Evolutionary conservation across 2,888 invertebrate genomes (phyloP).

Genomic region (Kryphioiulus occultus): DNA sequence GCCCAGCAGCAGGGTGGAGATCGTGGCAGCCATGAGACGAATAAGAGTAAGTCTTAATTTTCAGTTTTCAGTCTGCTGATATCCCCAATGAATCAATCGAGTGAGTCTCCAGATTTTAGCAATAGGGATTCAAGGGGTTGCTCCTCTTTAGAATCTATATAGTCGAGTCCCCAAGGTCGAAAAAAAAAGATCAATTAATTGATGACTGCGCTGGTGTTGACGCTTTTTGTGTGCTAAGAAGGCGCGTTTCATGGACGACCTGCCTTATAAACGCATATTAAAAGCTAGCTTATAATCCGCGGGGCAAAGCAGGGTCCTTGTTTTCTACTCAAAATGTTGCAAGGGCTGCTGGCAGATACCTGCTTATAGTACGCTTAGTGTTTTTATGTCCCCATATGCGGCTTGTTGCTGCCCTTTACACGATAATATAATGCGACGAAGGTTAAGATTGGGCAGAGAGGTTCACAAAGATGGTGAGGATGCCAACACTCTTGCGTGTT

Average conservation of each 20-base stretch:
- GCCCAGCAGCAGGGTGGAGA: slow-evolving; percentile 95
- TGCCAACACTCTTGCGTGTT: no score
- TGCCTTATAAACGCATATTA: neutral
- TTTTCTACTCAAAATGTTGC: neutral
- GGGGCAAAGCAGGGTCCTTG: neutral
- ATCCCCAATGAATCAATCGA: no score
- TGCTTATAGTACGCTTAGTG: neutral
- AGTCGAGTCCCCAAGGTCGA: neutral
- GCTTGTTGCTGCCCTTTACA: neutral
- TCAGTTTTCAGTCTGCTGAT: no score
- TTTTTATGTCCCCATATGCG: neutral
- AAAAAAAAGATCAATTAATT: neutral
- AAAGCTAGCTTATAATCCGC: neutral
- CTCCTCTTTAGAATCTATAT: neutral
- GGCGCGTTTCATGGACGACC: neutral
- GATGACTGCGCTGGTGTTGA: neutral
- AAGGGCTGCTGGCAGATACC: neutral
- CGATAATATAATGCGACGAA: neutral
- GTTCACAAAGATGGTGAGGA: neutral
- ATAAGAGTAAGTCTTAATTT: slow-evolving; percentile 80
- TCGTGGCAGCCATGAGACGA: slow-evolving; percentile 98
- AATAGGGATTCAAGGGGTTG: no score
- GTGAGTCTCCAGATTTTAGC: no score
- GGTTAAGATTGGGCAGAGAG: neutral
- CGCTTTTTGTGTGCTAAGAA: neutral